Percentiles rank a stretch among this genome's conserved stretches.
These are phyloP conservation scores for Archips xylosteana DNA, from an alignment of 2,888 invertebrate genomes.

Conservation along the genomic window DNA sequence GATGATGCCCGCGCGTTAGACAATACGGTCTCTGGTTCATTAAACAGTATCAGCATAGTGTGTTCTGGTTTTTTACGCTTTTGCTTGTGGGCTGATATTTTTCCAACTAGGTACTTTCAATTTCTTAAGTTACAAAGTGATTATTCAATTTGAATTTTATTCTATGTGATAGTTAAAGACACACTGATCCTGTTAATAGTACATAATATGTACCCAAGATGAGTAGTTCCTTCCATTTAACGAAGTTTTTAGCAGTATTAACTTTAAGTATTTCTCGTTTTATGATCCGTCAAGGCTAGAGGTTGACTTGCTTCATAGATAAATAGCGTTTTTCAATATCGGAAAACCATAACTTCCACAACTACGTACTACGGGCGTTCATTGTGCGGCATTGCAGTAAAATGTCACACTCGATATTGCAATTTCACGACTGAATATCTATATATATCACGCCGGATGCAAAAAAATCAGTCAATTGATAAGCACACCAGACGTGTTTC, in stretches of 20 bases:
- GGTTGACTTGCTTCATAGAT: constrained; percentile 23
- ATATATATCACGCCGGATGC: not conserved
- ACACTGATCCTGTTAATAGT: no score
- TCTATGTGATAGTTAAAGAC: no score
- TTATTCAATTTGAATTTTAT: no score
- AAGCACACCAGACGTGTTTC: not conserved
- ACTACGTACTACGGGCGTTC: constrained; percentile 2
- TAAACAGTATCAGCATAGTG: no score
- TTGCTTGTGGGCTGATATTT: no score
- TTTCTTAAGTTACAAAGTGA: no score
- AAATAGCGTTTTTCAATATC: constrained; percentile 40
- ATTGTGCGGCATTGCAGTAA: constrained; percentile 17
- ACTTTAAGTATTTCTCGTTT: constrained; percentile 7
- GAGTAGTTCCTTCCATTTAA: not conserved
- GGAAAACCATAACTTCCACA: constrained; percentile 31
- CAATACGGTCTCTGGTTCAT: no score
- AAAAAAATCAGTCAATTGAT: not conserved
- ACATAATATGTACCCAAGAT: not conserved
- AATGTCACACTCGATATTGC: constrained; percentile 12
- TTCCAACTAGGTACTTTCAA: no score
- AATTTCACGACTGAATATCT: not conserved
- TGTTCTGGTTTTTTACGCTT: no score
- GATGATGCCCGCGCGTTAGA: no score
- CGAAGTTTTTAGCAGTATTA: constrained; percentile 7
- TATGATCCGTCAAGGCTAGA: constrained; percentile 20